Evolutionary conservation across 2,888 invertebrate species (phyloP), one percentile per base, ranked within the genome.

Genomic region (Polylopha cassiicola): DNA sequence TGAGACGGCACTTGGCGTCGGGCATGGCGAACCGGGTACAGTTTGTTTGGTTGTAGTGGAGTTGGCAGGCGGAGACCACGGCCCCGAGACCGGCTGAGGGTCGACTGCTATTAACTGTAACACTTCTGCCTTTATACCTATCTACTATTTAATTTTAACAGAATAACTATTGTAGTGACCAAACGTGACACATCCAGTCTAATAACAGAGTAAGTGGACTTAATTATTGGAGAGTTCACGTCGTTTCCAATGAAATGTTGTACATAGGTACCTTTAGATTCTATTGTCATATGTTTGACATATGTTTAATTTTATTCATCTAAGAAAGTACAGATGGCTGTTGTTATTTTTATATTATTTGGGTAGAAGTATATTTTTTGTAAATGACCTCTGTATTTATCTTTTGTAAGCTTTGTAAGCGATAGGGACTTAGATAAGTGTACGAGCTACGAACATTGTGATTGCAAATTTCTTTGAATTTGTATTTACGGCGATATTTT

Each of bases 301-400:
- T 85, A 82, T 82, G 82, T 79, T 81, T 85, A 81, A 79, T 84
- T 84, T 84, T 84, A 84, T 84, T 82, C 82, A 81, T 84, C 84
- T 84, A 84, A 80, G 76, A 78, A 82, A 84, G 84, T 85, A 85
- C 84, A 85, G 82, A 81, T 82, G 84, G 84, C 84, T 85, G 84
- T 85, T 85, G 84, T 85, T 85, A 84, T 84, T 85, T 84, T 85
- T 85, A 84, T 84, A 84, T 84, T 75, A 84, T 84, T 84, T 84
- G 82, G 78, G 81, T 85, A 84, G 84, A 82, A 79, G 68, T 82
- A 82, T 84, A 80, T 84, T 84, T 84, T 82, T 81, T 85, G 84
- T 85, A 85, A 82, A 84, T 81, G 73, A 81, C 80, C 81, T 82
- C 79, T 81, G 81, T 84, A 84, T 84, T 85, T 84, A 84, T 82